phyloP scores from a whole-genome alignment of 2,113 vertebrate species.

The Labrus mixtus region DNA sequence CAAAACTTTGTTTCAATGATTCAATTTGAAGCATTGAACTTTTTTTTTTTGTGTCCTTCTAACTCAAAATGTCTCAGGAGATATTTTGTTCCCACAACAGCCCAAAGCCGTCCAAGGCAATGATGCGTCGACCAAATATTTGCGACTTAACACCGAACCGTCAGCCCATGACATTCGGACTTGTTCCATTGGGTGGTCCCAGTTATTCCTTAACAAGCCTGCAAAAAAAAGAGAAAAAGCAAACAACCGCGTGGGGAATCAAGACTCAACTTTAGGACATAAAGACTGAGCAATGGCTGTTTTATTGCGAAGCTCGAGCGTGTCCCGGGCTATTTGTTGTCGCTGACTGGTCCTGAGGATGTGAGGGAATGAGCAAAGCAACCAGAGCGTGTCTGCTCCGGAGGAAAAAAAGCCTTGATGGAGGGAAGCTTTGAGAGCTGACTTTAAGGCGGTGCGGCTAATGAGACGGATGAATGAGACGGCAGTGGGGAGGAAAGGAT shows the following conservation, averaged over 20 bases:
- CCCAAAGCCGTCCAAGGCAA: background rate
- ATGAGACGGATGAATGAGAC: slow-evolving; percentile 58
- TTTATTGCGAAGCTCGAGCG: background rate
- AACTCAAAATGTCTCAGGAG: background rate
- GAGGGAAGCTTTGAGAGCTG: slow-evolving; percentile 39
- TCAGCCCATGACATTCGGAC: slow-evolving; percentile 7
- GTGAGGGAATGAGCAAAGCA: slow-evolving; percentile 41
- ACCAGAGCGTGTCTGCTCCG: slow-evolving; percentile 42
- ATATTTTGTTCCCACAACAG: background rate
- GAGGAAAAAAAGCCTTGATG: slow-evolving; percentile 50
- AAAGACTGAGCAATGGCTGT: slow-evolving; percentile 9
- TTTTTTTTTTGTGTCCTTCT: background rate
- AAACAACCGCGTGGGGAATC: background rate
- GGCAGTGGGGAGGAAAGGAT: slow-evolving; percentile 2
- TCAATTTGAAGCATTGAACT: too few species aligned
- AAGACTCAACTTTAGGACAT: slow-evolving; percentile 28
- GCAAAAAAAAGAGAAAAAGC: background rate
- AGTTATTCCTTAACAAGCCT: slow-evolving; percentile 36
- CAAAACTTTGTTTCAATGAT: too few species aligned
- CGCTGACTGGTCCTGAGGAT: slow-evolving; percentile 48
- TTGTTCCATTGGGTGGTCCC: slow-evolving; percentile 1
- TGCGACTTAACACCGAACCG: slow-evolving; percentile 3
- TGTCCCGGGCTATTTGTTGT: slow-evolving; percentile 37
- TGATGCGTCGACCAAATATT: slow-evolving; percentile 5
- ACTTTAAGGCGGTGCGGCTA: slow-evolving; percentile 27